A percentile compares a stretch with the other conserved stretches of the same genome.
phyloP scores from a whole-genome alignment of 2,888 invertebrate genomes.

The Tetrapedia diversipes region DNA sequence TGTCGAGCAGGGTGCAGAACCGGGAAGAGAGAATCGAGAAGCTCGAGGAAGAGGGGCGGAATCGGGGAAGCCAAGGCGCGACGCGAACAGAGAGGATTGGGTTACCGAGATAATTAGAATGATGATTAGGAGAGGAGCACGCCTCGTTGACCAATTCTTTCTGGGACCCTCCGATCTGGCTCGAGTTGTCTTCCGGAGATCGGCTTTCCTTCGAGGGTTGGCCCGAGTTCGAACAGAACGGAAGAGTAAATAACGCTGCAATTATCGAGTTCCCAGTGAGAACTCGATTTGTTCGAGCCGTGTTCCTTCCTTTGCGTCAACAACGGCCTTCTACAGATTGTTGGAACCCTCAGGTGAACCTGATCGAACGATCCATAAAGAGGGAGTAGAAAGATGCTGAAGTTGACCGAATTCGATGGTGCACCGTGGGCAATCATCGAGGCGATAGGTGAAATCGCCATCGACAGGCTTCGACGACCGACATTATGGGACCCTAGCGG shows the following conservation, averaged over 20 bases:
- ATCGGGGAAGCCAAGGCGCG: constrained; percentile 70
- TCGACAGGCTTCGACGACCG: constrained; percentile 68
- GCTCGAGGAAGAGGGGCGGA: constrained; percentile 56
- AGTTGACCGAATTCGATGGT: constrained; percentile 32
- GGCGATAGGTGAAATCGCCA: constrained; percentile 40
- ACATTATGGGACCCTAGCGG: constrained; percentile 77
- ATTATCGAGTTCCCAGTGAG: constrained; percentile 3
- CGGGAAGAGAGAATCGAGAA: constrained; percentile 60
- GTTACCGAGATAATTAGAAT: constrained; percentile 81
- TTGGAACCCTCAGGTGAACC: too few relatives aligned
- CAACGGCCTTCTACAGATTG: not conserved
- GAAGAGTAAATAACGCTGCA: constrained; percentile 12
- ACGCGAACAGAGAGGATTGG: constrained; percentile 73
- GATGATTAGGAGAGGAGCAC: constrained; percentile 77
- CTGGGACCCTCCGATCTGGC: constrained; percentile 3
- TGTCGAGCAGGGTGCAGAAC: constrained; percentile 40
- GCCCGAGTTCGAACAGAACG: not conserved
- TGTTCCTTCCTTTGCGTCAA: too few relatives aligned
- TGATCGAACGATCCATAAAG: not conserved
- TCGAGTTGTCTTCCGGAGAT: constrained; percentile 34
- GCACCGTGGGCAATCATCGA: constrained; percentile 31
- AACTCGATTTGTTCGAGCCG: too few relatives aligned
- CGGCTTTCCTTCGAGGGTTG: constrained; percentile 46
- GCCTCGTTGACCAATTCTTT: constrained; percentile 79
- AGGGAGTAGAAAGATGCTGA: constrained; percentile 9